These are phyloP conservation scores for Phaedon cochleariae DNA, from an alignment of 2,888 invertebrate genomes.

Conservation along the genomic window DNA sequence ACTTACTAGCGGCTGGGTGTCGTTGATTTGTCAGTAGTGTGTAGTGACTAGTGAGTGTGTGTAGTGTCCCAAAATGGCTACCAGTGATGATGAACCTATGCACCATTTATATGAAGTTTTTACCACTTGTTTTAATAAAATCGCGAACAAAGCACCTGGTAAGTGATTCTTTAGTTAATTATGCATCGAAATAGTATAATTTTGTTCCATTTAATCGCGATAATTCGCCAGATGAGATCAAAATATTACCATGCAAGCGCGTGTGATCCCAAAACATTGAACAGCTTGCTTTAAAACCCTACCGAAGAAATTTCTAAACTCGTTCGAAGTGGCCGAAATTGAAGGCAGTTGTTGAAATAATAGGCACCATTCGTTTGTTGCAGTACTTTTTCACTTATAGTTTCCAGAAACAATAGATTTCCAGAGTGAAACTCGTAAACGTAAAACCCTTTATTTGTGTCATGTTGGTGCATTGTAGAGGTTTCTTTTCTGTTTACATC, in stretches of 20 bases:
- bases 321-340: neutral
- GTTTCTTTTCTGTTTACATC: conserved; percentile 34
- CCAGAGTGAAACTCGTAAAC: neutral
- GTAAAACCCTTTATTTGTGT: conserved; percentile 28
- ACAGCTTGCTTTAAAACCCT: conserved; percentile 57
- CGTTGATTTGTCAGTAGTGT: conserved; percentile 54
- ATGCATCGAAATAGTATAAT: conserved; percentile 20
- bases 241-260: conserved; percentile 49
- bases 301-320: conserved; percentile 32
- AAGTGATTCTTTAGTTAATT: conserved; percentile 63
- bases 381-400: conserved; percentile 12
- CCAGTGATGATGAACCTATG: conserved; percentile 97
- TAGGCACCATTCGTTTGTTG: conserved; percentile 8
- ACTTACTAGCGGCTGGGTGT: conserved; percentile 49
- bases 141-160: conserved; percentile 95
- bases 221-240: conserved; percentile 21
- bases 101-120: conserved; percentile 98
- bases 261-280: conserved; percentile 61
- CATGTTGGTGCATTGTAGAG: conserved; percentile 23
- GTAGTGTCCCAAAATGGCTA: conserved; percentile 83
- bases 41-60: no score
- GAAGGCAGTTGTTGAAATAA: neutral
- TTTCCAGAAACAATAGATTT: conserved; percentile 5
- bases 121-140: conserved; percentile 98
- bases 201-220: conserved; percentile 19